These are phyloP conservation scores for Schrankia costaestrigalis DNA, from an alignment of 2,888 invertebrate genomes.

Conservation along the genomic window DNA sequence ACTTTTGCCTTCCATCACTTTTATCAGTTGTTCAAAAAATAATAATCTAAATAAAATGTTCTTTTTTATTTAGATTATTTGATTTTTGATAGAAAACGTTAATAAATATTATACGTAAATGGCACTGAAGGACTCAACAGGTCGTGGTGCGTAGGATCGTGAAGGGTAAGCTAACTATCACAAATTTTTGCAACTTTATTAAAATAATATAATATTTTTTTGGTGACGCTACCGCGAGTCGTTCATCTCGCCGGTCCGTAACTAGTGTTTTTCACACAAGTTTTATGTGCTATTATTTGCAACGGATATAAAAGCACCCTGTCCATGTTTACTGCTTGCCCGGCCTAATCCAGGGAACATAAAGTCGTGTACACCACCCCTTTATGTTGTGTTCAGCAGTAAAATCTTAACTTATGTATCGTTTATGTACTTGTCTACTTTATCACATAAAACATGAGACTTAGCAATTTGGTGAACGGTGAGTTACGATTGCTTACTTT, in stretches of 20 bases:
- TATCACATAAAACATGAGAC: conserved; percentile 23
- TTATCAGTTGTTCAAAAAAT: too few species aligned
- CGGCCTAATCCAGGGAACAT: conserved; percentile 52
- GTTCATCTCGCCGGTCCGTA: conserved; percentile 56
- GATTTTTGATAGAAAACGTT: too few species aligned
- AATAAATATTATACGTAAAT: too few species aligned
- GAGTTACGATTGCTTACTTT: too few species aligned
- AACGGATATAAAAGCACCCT: conserved; percentile 70
- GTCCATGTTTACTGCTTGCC: conserved; percentile 58
- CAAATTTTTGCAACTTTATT: too few species aligned
- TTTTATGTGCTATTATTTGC: conserved; percentile 81
- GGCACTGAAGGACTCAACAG: too few species aligned
- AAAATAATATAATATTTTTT: neutral
- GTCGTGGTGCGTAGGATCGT: too few species aligned
- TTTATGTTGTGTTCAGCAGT: conserved; percentile 67
- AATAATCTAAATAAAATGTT: too few species aligned
- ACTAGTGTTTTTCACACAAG: conserved; percentile 79
- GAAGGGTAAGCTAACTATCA: too few species aligned
- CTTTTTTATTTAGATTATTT: too few species aligned
- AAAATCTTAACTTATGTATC: conserved; percentile 68
- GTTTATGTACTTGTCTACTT: conserved; percentile 49
- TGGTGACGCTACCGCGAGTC: conserved; percentile 36
- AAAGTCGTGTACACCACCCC: conserved; percentile 62
- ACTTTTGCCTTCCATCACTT: too few species aligned
- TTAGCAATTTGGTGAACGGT: too few species aligned